phyloP scores from a whole-genome alignment of 2,888 invertebrate species.

The Stratiomys singularior region DNA sequence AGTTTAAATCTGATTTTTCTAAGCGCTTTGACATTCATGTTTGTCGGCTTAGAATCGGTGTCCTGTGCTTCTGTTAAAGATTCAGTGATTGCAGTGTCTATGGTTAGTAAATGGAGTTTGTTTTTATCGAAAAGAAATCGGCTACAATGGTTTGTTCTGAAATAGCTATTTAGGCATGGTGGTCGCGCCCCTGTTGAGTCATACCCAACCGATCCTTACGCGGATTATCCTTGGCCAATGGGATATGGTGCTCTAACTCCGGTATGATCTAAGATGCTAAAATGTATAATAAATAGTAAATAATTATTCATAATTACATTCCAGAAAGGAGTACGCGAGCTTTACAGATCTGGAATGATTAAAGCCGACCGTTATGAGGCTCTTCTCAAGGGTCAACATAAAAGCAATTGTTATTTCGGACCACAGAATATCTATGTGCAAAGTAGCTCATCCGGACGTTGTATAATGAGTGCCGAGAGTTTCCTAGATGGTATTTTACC shows the following conservation, averaged over 20 bases:
- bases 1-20: no score
- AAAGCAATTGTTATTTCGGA: slow-evolving; percentile 10
- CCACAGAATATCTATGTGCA: slow-evolving; percentile 10
- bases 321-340: slow-evolving; percentile 20
- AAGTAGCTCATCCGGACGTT: slow-evolving; percentile 1
- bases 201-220: slow-evolving; percentile 9
- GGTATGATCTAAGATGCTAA: background rate
- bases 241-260: slow-evolving; percentile 8
- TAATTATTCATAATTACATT: background rate
- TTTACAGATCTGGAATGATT: slow-evolving; percentile 17
- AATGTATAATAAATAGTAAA: background rate
- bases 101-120: background rate
- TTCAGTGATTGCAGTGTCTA: background rate
- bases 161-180: slow-evolving; percentile 15
- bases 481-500: slow-evolving; percentile 20
- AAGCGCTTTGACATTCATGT: no score
- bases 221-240: background rate
- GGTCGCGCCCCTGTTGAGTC: background rate
- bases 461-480: slow-evolving; percentile 23
- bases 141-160: no score
- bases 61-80: background rate
- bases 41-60: background rate
- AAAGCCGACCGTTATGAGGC: background rate
- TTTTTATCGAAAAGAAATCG: no score
- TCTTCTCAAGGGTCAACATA: background rate